Base-by-base conservation (phyloP, 92 coral and sea anemone species). In the Diadumene lineata region DNA sequence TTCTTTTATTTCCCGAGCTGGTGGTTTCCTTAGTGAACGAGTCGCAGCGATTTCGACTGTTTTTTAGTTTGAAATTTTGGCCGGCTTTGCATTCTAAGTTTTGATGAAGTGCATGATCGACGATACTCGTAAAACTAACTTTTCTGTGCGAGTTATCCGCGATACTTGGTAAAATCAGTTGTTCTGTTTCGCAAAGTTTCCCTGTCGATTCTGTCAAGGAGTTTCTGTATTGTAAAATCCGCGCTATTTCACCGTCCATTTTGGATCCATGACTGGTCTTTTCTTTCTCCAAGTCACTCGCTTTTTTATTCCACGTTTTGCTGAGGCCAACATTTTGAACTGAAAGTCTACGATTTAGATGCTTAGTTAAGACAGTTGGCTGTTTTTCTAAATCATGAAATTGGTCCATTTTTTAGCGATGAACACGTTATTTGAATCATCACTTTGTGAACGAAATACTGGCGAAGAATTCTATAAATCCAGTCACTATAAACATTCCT, bases 321-420 rank as follows among this genome's bases (percentile, higher is more conserved):
- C 57, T 76, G 18, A 86, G 76, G 13, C 80, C 72, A 31, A 33
- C 61, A 43, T 77, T 86, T 29, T 86, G 78, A 27, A 77, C 58
- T 11, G 87, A 86, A 23, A 86, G 65, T 32, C 91, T 56, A 32
- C 80, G 60, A 69, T 68, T 82, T 7, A 86, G 34, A 32, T 60
- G 71, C 44, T 31, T 77, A 33, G 65, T 68, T 19, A 81, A 55
- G 19, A 81, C 66, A 2, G 81, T 60, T 1, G 82, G 89, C 34
- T 86, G 82, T 50, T 64, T 83, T 43, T 85, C 96, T 1, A 17
- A 24, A 22, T 73, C 78, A 43, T 73, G 78, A 23, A 7, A 43
- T 56, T 43, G 73, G 31, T 38, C 58, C 73, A 25, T 23, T 43
- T 4, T 32, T 30, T 9, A 1, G 6, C 25, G 22, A 16, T 8